Evolutionary conservation across 2,113 vertebrate genomes (phyloP).

Genomic region (Amphiprion percula): DNA sequence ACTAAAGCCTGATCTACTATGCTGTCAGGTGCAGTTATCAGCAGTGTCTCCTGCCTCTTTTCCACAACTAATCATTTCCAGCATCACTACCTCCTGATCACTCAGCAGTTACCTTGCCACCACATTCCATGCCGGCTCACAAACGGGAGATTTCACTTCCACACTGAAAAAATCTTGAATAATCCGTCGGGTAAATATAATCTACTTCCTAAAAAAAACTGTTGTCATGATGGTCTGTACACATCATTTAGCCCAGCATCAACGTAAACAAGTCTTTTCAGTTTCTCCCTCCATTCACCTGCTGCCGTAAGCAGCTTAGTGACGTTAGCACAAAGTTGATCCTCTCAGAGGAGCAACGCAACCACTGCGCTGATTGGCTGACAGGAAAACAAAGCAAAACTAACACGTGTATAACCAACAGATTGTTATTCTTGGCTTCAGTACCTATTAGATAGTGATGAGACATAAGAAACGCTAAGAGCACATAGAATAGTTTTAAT

Average conservation of each 20-base stretch:
- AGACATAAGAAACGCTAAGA: neutral
- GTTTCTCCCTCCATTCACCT: slow-evolving; percentile 57
- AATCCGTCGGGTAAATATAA: slow-evolving; percentile 10
- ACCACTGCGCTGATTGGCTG: slow-evolving; percentile 41
- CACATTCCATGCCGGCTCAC: slow-evolving; percentile 59
- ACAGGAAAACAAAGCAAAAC: neutral
- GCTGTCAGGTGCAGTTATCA: neutral
- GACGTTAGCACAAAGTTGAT: slow-evolving; percentile 69
- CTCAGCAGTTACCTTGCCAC: slow-evolving; percentile 58
- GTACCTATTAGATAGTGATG: neutral
- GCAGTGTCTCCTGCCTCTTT: neutral
- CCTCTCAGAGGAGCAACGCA: neutral
- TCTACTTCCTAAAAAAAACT: slow-evolving; percentile 1
- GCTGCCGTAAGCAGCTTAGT: slow-evolving; percentile 72
- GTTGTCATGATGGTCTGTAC: neutral
- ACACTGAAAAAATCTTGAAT: neutral
- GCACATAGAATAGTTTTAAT: no score
- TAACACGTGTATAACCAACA: neutral
- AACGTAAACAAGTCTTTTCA: slow-evolving; percentile 48
- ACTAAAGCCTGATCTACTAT: neutral
- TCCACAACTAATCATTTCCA: neutral
- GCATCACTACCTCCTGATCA: neutral
- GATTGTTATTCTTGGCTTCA: neutral
- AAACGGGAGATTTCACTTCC: slow-evolving; percentile 21
- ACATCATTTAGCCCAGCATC: slow-evolving; percentile 3